A percentile compares a stretch with the other conserved stretches of the same genome.
These are phyloP conservation scores for Sitta europaea DNA, from an alignment of 2,113 vertebrate genomes.

Conservation along the genomic window DNA sequence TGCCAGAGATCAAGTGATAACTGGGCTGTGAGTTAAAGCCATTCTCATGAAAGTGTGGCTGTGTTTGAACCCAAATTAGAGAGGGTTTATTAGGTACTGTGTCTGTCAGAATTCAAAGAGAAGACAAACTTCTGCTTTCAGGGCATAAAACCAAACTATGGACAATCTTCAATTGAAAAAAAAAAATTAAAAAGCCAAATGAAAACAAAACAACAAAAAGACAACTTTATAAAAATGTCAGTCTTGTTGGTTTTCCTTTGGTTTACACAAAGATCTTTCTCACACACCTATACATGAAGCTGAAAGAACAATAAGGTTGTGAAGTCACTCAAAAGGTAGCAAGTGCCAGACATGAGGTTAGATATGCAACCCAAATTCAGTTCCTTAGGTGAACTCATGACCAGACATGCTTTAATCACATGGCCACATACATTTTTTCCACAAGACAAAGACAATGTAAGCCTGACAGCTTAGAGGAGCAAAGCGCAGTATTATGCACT, in stretches of 20 bases:
- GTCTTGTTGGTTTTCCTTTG: not conserved
- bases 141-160: not conserved
- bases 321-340: not conserved
- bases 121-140: not conserved
- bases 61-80: not conserved
- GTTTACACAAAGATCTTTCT: not conserved
- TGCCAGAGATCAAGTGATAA: conserved; percentile 40
- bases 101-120: not conserved
- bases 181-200: not conserved
- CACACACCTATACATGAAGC: not conserved
- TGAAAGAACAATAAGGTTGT: not conserved
- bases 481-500: fast-evolving
- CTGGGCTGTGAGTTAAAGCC: not conserved
- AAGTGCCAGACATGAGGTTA: not conserved
- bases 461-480: not conserved
- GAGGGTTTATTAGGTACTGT: not conserved
- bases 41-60: not conserved
- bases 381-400: not conserved
- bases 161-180: not conserved
- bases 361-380: not conserved
- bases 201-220: not conserved
- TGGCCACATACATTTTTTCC: not conserved
- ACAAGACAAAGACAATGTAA: not conserved
- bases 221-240: not conserved
- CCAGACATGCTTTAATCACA: not conserved